These are phyloP conservation scores for Epizoanthus fatuus DNA, from an alignment of 92 coral and sea anemone species.

Conservation along the genomic window DNA sequence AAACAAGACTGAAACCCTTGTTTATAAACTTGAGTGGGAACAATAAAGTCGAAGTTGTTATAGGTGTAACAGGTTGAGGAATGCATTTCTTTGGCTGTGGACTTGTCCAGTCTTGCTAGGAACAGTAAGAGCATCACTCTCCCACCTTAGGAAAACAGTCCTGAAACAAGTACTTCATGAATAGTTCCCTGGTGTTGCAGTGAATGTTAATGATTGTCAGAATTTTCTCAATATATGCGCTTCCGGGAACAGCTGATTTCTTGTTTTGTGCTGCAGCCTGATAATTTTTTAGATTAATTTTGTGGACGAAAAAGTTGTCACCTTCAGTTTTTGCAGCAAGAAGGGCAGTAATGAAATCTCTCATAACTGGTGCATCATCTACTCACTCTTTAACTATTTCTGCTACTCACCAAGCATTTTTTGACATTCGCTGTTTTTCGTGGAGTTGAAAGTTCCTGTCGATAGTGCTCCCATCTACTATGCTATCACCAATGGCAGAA, in stretches of 20 bases:
- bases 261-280: conserved; percentile 35
- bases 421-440: conserved; percentile 54
- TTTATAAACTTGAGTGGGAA: too few species aligned
- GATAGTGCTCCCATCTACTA: too few species aligned
- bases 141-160: too few species aligned
- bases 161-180: too few species aligned
- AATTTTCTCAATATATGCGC: conserved; percentile 58
- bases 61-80: too few species aligned
- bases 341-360: conserved; percentile 39
- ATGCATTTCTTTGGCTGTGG: too few species aligned
- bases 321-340: conserved; percentile 22
- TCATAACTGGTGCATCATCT: conserved; percentile 67
- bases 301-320: conserved; percentile 26
- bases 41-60: too few species aligned
- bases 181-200: conserved; percentile 44
- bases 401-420: conserved; percentile 76
- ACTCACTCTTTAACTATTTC: conserved; percentile 49
- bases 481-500: too few species aligned
- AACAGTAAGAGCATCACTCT: too few species aligned
- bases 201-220: conserved; percentile 46
- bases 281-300: conserved; percentile 15
- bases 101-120: too few species aligned
- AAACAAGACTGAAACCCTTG: too few species aligned
- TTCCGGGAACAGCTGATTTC: conserved; percentile 53
- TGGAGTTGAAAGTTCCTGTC: conserved; percentile 33